These are phyloP conservation scores for Lerista edwardsae DNA, from an alignment of 2,797 vertebrate genomes.

Conservation along the genomic window DNA sequence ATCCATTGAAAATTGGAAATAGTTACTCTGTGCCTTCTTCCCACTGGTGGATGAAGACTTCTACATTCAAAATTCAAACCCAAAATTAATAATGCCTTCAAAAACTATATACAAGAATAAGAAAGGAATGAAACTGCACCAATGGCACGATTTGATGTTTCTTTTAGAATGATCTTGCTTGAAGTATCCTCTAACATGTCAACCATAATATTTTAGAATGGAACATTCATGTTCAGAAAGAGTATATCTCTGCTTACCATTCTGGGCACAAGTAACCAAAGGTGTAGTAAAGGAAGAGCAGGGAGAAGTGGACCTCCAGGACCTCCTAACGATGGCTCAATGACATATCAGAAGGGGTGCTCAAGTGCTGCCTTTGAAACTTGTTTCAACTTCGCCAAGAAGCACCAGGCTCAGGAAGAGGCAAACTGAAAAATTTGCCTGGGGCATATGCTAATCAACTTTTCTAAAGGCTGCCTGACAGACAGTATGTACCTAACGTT, in stretches of 20 bases:
- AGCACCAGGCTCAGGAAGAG: too few relatives aligned
- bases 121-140: background rate
- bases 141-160: background rate
- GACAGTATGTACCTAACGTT: too few relatives aligned
- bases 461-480: too few relatives aligned
- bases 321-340: too few relatives aligned
- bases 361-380: too few relatives aligned
- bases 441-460: too few relatives aligned
- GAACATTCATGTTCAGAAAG: background rate
- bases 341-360: too few relatives aligned
- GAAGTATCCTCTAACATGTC: background rate
- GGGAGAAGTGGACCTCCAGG: too few relatives aligned
- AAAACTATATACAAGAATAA: background rate
- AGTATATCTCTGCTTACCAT: background rate
- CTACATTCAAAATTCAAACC: conserved; percentile 16
- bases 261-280: background rate
- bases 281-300: too few relatives aligned
- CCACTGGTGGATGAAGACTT: background rate
- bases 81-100: background rate
- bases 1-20: conserved; percentile 15
- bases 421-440: too few relatives aligned
- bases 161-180: background rate
- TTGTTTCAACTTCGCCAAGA: too few relatives aligned
- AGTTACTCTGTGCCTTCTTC: conserved; percentile 5
- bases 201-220: background rate